phyloP scores from a whole-genome alignment of 2,797 vertebrate species.

The Coccyzus lansbergi region DNA sequence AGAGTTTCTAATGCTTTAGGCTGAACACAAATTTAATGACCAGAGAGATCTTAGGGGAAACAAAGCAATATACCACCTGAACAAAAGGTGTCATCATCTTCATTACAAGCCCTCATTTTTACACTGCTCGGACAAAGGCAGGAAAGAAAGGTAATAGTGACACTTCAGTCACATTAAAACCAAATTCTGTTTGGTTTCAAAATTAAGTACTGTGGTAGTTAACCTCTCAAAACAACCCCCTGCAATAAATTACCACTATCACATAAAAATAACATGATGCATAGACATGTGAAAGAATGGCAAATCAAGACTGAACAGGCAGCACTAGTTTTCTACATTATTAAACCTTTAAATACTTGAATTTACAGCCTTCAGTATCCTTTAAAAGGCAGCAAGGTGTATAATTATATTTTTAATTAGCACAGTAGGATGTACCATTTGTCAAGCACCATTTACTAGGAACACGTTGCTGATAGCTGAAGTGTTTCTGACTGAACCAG shows the following conservation, averaged over 20 bases:
- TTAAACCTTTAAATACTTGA: neutral
- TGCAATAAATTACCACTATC: slow-evolving; percentile 41
- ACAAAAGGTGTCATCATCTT: neutral
- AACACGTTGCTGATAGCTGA: neutral
- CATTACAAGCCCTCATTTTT: neutral
- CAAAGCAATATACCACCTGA: neutral
- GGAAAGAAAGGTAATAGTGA: neutral
- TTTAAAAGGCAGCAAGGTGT: slow-evolving; percentile 4
- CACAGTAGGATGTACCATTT: neutral
- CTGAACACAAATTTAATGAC: neutral
- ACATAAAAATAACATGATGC: slow-evolving; percentile 8
- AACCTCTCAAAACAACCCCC: neutral
- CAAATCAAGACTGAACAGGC: slow-evolving; percentile 29
- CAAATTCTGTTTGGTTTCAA: neutral
- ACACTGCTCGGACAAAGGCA: neutral
- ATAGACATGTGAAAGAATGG: neutral
- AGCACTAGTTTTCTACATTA: slow-evolving; percentile 1
- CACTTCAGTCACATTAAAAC: neutral
- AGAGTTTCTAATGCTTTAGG: neutral
- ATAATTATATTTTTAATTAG: slow-evolving; percentile 11
- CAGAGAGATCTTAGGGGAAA: neutral
- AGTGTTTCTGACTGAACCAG: neutral
- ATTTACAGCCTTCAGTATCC: slow-evolving; percentile 2
- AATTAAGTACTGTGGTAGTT: neutral
- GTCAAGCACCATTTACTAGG: neutral